These are phyloP conservation scores for Drosophila formosana DNA, from an alignment of 2,888 invertebrate species.

Conservation along the genomic window DNA sequence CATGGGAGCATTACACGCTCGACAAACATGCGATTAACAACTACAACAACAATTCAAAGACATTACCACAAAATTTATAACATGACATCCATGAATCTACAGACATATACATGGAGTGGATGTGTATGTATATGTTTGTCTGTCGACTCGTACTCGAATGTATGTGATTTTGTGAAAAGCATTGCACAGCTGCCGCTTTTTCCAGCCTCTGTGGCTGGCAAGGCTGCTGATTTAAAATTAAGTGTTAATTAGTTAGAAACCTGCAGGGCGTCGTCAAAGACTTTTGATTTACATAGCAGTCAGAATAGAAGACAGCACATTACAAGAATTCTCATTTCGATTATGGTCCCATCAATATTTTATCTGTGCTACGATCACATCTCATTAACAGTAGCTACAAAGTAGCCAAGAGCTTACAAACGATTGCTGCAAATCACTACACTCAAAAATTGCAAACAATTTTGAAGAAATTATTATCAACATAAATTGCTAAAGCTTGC, in stretches of 20 bases:
- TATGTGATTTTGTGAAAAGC: slow-evolving; percentile 38
- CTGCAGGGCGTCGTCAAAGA: slow-evolving; percentile 70
- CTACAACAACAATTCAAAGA: slow-evolving; percentile 70
- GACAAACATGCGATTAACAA: slow-evolving; percentile 81
- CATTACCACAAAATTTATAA: slow-evolving; percentile 82
- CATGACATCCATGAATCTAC: slow-evolving; percentile 55
- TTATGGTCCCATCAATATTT: slow-evolving; percentile 42
- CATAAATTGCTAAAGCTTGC: no score
- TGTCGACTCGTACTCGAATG: background rate
- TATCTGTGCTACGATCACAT: slow-evolving; percentile 13
- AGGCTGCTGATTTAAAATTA: slow-evolving; percentile 71
- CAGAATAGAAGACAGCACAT: slow-evolving; percentile 18
- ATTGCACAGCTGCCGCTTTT: slow-evolving; percentile 70
- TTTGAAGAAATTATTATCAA: background rate
- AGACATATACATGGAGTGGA: background rate
- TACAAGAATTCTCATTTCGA: slow-evolving; percentile 47
- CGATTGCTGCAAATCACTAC: slow-evolving; percentile 8
- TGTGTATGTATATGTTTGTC: background rate
- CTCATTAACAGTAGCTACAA: slow-evolving; percentile 14
- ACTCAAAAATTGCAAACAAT: background rate
- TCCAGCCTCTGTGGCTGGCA: slow-evolving; percentile 34
- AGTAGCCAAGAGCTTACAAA: slow-evolving; percentile 4
- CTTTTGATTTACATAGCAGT: slow-evolving; percentile 61
- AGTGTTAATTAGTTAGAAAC: slow-evolving; percentile 80
- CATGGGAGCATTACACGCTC: slow-evolving; percentile 81